Base-by-base conservation (phyloP, 2,797 vertebrate genomes). In the Sarcophilus harrisii region DNA sequence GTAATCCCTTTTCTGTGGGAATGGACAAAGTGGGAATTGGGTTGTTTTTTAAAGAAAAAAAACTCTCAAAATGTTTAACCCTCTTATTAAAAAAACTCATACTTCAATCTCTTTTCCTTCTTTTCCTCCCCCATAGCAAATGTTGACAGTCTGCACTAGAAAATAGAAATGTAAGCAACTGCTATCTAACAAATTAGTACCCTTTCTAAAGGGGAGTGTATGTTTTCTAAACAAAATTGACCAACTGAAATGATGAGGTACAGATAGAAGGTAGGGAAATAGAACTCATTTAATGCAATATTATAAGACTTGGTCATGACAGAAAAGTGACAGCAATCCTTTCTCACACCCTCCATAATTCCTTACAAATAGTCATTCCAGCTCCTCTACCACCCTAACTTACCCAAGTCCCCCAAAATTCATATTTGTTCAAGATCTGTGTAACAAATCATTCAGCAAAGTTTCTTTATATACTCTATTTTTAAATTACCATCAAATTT, bases 131-230 rank as follows among this genome's bases (percentile, higher is more conserved):
- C 60, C 2, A 49, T 5, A 27, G 30, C 21, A 28, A n/a, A 32
- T 57, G 91, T 58, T 58, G 6, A 27, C 91, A 91, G 89, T 27
- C 81, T 81, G 18, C 13, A 0, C 54, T 32, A 57, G 59, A 16
- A 38, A 57, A 81, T 45, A 91, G 52, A 30, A 87, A 18, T 4
- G 0, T 30, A 55, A 3, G 10, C 58, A 32, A 93, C 58, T 66
- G 4, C 14, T 92, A 12, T 27, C 57, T 54, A 93, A 66, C 14
- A 14, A 21, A 4, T 38, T 28, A 58, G 21, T 27, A 13, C 2
- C 66, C 3, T 0, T 29, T 81, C 16, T 4, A 1, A 24, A 11
- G 0, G 0, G 6, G 54, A n/a, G 14, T 5, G 16, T 30, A 54
- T n/a, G 93, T 94, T 49, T n/a, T 54, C 66, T 49, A 54, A 87